phyloP scores from a whole-genome alignment of 1,140 invertebrate species.

The Gonioctena quinquepunctata region DNA sequence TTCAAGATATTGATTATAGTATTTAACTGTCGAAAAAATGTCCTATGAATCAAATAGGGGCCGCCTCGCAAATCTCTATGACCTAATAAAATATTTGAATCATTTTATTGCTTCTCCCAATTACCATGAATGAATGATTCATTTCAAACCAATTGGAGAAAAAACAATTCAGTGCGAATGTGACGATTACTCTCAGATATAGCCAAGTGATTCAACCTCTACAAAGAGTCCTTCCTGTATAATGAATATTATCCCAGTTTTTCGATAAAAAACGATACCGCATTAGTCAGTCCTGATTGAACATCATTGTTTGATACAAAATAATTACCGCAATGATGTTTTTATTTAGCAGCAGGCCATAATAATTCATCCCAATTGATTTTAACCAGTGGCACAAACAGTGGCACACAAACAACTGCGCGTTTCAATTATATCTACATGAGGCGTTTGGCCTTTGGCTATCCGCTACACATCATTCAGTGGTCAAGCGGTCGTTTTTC shows the following conservation, averaged over 20 bases:
- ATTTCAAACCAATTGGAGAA: too few species aligned
- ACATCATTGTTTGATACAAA: background rate
- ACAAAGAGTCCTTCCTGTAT: background rate
- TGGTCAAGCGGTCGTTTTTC: background rate
- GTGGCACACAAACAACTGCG: conserved; percentile 16
- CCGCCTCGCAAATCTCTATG: too few species aligned
- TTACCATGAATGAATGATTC: too few species aligned
- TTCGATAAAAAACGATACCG: background rate
- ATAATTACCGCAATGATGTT: background rate
- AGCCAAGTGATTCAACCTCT: background rate
- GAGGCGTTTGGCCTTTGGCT: background rate
- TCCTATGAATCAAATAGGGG: too few species aligned
- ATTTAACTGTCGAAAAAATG: too few species aligned
- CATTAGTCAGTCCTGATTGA: background rate
- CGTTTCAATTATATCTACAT: background rate
- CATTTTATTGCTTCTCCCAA: too few species aligned
- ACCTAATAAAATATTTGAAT: too few species aligned
- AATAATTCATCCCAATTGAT: conserved; percentile 12
- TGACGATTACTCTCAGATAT: too few species aligned
- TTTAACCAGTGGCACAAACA: conserved; percentile 18
- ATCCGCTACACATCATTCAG: background rate
- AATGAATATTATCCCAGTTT: background rate
- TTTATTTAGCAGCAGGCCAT: conserved; percentile 1
- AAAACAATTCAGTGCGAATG: too few species aligned
- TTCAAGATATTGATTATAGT: too few species aligned